These are phyloP conservation scores for Fragum whitleyi DNA, from an alignment of 2,888 invertebrate species.

Conservation along the genomic window DNA sequence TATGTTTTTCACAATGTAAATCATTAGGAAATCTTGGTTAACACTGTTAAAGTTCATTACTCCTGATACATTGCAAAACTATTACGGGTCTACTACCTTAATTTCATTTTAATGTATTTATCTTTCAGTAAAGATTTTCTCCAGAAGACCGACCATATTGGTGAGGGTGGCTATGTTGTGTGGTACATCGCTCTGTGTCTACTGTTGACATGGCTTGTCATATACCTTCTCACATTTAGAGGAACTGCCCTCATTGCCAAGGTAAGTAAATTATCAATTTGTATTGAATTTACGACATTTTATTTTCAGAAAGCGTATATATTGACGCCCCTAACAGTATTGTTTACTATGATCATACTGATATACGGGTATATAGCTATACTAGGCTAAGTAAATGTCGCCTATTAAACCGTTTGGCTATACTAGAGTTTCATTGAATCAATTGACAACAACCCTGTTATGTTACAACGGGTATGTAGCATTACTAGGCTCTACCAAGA, in stretches of 20 bases:
- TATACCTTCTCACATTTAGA: conserved; percentile 72
- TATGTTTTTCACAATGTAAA: too few species aligned
- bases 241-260: conserved; percentile 76
- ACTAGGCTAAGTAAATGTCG: conserved; percentile 62
- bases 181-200: conserved; percentile 80
- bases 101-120: too few species aligned
- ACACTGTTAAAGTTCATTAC: too few species aligned
- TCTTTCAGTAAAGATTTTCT: conserved; percentile 75
- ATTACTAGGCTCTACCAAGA: conserved; percentile 66
- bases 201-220: conserved; percentile 75
- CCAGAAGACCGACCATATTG: conserved; percentile 75
- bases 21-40: too few species aligned
- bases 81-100: too few species aligned
- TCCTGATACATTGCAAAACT: too few species aligned
- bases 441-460: too few species aligned
- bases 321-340: conserved; percentile 70
- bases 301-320: conserved; percentile 71
- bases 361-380: conserved; percentile 75
- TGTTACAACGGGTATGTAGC: conserved; percentile 72
- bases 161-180: conserved; percentile 73
- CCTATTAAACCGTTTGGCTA: too few species aligned
- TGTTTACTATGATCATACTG: conserved; percentile 69
- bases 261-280: conserved; percentile 58
- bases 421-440: too few species aligned
- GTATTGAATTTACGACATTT: too few species aligned